Evolutionary conservation across 64 coral and sea anemone species (phyloP), one percentile per base, ranked within the genome.

Genomic region (Pachyseris speciosa): DNA sequence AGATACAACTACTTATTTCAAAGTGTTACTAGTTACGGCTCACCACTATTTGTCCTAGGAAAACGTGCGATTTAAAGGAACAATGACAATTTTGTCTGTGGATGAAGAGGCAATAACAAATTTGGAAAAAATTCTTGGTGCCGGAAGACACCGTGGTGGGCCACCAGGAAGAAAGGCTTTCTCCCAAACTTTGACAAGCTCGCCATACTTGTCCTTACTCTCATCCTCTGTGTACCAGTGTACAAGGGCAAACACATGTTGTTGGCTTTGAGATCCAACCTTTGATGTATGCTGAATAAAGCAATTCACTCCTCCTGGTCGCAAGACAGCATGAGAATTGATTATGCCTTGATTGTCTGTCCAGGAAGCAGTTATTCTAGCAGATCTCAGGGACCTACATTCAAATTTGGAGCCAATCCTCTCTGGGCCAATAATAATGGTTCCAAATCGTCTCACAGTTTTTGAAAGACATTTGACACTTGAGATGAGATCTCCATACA

Each of bases 141-240:
- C 44, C 17, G 83, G 83, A 34, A 86, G 64, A 86, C 26, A 86
- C 25, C 65, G 60, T 13, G 83, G 69, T 69, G 83, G 83, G 38
- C 83, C 83, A 9, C 59, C 83, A 85, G 83, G 83, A 47, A 85
- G 37, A 41, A 66, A 31, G 22, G 57, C 58, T 34, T 63, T 85
- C 30, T 50, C 69, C 42, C 64, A 37, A 68, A 68, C 31, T 68
- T 68, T 29, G 15, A 68, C 65, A 17, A 29, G 65, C 7, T 71
- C 51, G 30, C 50, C 74, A 51, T 78, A 57, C 22, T 78, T 78
- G 42, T 78, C 50, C 50, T 51, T 78, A 25, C 28, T 31, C n/a
- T 51, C 43, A 36, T 78, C 43, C 16, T 51, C 50, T 13, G 0
- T 26, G 16, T 78, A 33, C n/a, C n/a, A 50, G 74, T 52, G 8